A percentile compares a stretch with the other conserved stretches of the same genome.
Conservation (phyloP, 2,888 invertebrate genomes). For the Pegoplata infirma region DNA sequence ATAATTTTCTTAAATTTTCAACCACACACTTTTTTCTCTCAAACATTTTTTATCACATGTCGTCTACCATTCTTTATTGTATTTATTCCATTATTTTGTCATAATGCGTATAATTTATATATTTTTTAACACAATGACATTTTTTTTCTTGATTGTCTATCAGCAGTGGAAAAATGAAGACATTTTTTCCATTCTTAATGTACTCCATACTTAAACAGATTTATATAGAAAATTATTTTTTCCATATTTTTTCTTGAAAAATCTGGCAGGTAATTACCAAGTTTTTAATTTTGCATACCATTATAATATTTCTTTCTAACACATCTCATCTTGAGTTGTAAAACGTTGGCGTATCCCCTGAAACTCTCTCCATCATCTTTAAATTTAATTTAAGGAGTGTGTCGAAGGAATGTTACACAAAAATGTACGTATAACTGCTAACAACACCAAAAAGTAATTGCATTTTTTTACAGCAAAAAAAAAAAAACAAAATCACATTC, state of each 20-base stretch:
- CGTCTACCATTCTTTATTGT: slow-evolving; percentile 10
- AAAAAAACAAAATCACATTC: neutral
- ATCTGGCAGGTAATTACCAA: slow-evolving; percentile 64
- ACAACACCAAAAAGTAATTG: slow-evolving; percentile 64
- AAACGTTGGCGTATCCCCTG: neutral
- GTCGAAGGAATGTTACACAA: neutral
- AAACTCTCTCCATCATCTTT: neutral
- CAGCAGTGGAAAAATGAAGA: neutral
- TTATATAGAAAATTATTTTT: neutral
- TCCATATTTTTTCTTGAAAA: slow-evolving; percentile 19
- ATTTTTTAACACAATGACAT: neutral
- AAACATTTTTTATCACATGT: slow-evolving; percentile 27
- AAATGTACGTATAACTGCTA: slow-evolving; percentile 37
- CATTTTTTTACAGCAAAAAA: slow-evolving; percentile 21
- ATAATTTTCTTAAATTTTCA: no score
- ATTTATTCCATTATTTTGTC: slow-evolving; percentile 31
- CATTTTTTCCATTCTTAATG: no score
- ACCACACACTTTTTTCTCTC: no score
- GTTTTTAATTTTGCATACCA: slow-evolving; percentile 56
- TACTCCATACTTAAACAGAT: neutral
- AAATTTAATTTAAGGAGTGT: neutral
- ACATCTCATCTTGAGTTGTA: neutral
- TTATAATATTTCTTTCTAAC: neutral
- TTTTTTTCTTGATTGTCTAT: neutral
- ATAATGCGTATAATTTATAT: slow-evolving; percentile 50